These are phyloP conservation scores for Diarsia mendica DNA, from an alignment of 2,888 invertebrate species.

Conservation along the genomic window DNA sequence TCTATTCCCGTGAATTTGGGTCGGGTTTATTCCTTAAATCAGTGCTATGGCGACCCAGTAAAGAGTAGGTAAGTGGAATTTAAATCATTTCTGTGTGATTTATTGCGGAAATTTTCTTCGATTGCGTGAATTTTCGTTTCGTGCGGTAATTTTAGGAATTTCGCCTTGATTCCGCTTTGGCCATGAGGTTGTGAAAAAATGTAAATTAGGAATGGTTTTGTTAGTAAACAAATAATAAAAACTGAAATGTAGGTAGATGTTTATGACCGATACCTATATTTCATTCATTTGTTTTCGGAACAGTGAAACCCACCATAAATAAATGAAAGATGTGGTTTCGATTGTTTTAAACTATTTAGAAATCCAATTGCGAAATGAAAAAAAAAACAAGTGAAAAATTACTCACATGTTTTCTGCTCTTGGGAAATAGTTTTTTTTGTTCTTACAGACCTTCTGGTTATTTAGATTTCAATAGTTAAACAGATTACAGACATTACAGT, in stretches of 20 bases:
- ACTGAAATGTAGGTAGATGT: background rate
- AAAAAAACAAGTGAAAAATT: too few relatives aligned
- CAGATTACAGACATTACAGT: too few relatives aligned
- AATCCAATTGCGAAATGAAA: background rate
- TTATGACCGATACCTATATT: too few relatives aligned
- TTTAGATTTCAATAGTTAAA: too few relatives aligned
- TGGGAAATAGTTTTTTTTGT: too few relatives aligned
- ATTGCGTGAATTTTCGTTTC: slow-evolving; percentile 1
- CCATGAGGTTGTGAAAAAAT: slow-evolving; percentile 34
- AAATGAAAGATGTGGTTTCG: background rate
- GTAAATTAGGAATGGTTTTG: slow-evolving; percentile 30
- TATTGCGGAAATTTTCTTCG: slow-evolving; percentile 8
- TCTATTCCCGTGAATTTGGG: slow-evolving; percentile 80
- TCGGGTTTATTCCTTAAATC: slow-evolving; percentile 63
- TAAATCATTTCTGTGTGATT: slow-evolving; percentile 1
- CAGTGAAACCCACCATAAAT: background rate
- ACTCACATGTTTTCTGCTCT: too few relatives aligned
- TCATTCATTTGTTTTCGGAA: background rate
- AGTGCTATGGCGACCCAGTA: slow-evolving; percentile 53
- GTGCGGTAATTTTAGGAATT: slow-evolving; percentile 14
- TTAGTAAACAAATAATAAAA: slow-evolving; percentile 49
- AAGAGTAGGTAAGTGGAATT: slow-evolving; percentile 55
- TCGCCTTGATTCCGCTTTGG: slow-evolving; percentile 1
- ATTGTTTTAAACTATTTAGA: background rate
- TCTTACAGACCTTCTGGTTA: too few relatives aligned